Conservation (phyloP, 2,888 invertebrate genomes). For the Hedya salicella region DNA sequence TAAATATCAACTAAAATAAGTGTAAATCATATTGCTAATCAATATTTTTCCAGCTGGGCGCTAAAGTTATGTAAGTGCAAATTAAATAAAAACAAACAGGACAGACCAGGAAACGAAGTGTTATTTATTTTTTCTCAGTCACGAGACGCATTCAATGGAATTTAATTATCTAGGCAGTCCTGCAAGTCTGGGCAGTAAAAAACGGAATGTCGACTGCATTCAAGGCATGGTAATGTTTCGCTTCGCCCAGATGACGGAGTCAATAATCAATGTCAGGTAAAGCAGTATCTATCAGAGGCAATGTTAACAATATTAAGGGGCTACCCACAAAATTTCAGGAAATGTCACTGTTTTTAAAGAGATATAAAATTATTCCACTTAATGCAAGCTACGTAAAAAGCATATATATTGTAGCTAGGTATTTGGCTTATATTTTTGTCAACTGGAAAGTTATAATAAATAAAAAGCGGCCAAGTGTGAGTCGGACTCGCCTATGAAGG, state of each 20-base stretch:
- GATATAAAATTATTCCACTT: too few relatives aligned
- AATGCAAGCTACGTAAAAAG: too few relatives aligned
- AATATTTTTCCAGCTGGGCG: background rate
- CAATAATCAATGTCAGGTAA: background rate
- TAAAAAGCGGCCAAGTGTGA: too few relatives aligned
- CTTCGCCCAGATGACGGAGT: constrained; percentile 6
- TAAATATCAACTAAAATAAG: too few relatives aligned
- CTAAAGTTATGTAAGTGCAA: constrained; percentile 17
- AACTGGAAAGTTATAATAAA: too few relatives aligned
- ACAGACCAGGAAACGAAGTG: constrained; percentile 26
- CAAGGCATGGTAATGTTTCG: constrained; percentile 16
- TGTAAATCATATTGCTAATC: background rate
- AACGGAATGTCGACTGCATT: constrained; percentile 36
- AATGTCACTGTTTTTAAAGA: too few relatives aligned
- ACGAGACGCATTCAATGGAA: constrained; percentile 27
- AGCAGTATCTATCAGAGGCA: too few relatives aligned
- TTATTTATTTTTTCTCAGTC: constrained; percentile 27
- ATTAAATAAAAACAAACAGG: constrained; percentile 8
- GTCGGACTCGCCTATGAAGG: too few relatives aligned
- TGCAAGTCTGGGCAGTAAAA: constrained; percentile 34
- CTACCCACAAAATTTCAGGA: too few relatives aligned
- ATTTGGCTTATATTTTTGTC: too few relatives aligned
- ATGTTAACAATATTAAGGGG: too few relatives aligned
- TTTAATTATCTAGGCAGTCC: constrained; percentile 34
- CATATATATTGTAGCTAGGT: too few relatives aligned